A percentile compares a stretch with the other conserved stretches of the same genome.
phyloP scores from a whole-genome alignment of 2,113 vertebrate species.

The Okapia johnstoni region DNA sequence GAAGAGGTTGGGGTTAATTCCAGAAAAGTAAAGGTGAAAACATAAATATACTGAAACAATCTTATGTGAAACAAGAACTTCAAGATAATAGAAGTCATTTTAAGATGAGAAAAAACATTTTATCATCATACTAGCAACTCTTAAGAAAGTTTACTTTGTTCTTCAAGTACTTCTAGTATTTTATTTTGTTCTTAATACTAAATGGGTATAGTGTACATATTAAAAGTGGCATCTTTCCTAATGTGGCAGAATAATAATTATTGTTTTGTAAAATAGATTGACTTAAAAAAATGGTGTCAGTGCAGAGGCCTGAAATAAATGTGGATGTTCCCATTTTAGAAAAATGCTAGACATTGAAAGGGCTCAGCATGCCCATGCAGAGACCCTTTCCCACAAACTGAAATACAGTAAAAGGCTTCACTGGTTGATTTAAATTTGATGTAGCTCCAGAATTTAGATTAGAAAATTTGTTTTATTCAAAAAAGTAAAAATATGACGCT shows the following conservation, averaged over 20 bases:
- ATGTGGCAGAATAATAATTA: background rate
- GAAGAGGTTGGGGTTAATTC: background rate
- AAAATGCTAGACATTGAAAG: background rate
- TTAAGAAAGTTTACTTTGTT: background rate
- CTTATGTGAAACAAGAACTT: background rate
- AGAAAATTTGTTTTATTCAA: background rate
- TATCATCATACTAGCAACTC: background rate
- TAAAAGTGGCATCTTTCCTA: background rate
- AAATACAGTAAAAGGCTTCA: background rate
- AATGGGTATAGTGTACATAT: background rate
- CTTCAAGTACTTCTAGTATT: background rate
- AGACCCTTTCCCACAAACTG: background rate
- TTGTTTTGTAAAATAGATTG: background rate
- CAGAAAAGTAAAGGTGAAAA: background rate
- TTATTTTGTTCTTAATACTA: background rate
- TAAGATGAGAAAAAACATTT: slow-evolving; percentile 19
- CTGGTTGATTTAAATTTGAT: background rate
- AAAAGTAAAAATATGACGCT: background rate
- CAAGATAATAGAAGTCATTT: background rate
- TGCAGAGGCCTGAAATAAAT: background rate
- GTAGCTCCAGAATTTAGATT: background rate
- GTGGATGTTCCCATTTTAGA: background rate
- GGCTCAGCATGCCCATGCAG: background rate
- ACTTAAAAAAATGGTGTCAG: background rate
- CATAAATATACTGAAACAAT: background rate